A percentile compares a stretch with the other conserved stretches of the same genome.
Evolutionary conservation across 1,140 invertebrate species (phyloP).

Genomic region (Limonius californicus): DNA sequence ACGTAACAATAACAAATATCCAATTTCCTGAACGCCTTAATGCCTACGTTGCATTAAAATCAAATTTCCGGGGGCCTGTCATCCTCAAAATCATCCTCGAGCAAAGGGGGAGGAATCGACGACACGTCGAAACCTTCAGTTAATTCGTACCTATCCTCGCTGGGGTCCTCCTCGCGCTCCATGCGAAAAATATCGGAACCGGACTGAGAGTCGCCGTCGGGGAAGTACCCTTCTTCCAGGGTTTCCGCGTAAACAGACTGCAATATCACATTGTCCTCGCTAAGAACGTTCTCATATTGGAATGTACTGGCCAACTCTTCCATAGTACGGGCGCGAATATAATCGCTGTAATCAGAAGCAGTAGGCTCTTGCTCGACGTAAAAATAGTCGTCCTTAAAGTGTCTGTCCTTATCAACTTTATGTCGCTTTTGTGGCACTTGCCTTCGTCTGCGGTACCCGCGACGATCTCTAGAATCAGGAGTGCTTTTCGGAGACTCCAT

Average conservation of each 20-base stretch:
- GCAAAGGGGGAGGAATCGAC: constrained; percentile 61
- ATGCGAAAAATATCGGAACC: constrained; percentile 54
- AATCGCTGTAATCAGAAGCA: constrained; percentile 40
- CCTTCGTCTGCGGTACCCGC: constrained; percentile 60
- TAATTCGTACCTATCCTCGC: constrained; percentile 46
- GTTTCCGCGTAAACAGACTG: constrained; percentile 28
- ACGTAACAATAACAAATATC: neutral
- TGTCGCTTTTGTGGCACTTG: constrained; percentile 55
- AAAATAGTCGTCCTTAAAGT: constrained; percentile 42
- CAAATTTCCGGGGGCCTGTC: constrained; percentile 49
- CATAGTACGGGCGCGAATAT: constrained; percentile 37
- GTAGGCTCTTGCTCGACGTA: constrained; percentile 42
- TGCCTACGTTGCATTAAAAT: constrained; percentile 38
- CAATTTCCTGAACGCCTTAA: neutral
- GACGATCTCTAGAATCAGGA: constrained; percentile 53
- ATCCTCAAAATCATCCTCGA: constrained; percentile 61
- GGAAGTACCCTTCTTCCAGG: constrained; percentile 57
- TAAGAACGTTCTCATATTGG: constrained; percentile 45
- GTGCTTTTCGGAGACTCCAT: constrained; percentile 57
- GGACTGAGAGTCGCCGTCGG: constrained; percentile 60
- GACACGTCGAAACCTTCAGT: constrained; percentile 62
- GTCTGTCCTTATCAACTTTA: constrained; percentile 46
- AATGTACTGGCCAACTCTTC: constrained; percentile 41
- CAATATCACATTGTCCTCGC: constrained; percentile 50
- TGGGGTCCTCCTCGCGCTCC: constrained; percentile 51